phyloP scores from a whole-genome alignment of 2,888 invertebrate species.

The Ommatoiulus sabulosus region DNA sequence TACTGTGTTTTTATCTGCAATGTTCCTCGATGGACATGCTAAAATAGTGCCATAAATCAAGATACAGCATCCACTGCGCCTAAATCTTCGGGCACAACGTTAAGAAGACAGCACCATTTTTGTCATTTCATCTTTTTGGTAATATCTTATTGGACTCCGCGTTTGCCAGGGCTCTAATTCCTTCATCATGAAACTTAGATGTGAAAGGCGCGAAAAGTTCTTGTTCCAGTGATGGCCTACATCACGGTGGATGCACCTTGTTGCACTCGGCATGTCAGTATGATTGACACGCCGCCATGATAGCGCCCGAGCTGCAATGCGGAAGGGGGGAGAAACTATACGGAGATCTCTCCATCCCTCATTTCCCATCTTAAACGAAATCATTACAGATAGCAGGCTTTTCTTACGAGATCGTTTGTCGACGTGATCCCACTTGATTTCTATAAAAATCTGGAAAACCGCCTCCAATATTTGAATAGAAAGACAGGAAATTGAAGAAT shows the following conservation, averaged over 20 bases:
- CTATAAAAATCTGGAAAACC: slow-evolving; percentile 31
- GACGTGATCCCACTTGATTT: slow-evolving; percentile 43
- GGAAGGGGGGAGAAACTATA: neutral
- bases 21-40: no score
- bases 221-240: neutral
- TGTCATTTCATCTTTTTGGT: no score
- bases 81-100: no score
- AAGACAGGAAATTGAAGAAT: slow-evolving; percentile 43
- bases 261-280: neutral
- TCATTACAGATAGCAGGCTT: slow-evolving; percentile 31
- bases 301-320: slow-evolving; percentile 1
- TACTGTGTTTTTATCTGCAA: no score
- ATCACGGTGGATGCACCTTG: neutral
- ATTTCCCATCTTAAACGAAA: slow-evolving; percentile 40
- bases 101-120: no score
- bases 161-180: no score
- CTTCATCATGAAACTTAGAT: neutral
- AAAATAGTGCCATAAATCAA: no score
- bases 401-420: slow-evolving; percentile 40
- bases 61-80: no score
- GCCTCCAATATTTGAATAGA: slow-evolving; percentile 36
- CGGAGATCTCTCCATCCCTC: neutral
- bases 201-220: neutral
- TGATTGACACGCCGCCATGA: slow-evolving; percentile 9
- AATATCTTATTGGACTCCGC: no score